Evolutionary conservation across 30 jellyfish, hydroid and myxozoan species (phyloP).

Genomic region (Haliclystus octoradiatus): DNA sequence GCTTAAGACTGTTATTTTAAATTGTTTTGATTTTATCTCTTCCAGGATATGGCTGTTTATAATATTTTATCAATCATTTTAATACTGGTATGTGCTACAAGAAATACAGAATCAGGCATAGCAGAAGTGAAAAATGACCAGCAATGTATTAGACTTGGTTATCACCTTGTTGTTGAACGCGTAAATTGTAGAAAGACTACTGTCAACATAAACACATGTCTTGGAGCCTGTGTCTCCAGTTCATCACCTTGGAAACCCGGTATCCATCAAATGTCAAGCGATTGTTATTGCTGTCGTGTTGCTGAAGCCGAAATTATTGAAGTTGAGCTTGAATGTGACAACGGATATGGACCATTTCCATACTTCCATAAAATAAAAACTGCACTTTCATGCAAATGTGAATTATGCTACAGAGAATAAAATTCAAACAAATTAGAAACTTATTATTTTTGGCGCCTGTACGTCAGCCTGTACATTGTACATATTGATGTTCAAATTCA

Average conservation of each 20-base stretch:
- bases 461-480: no score
- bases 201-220: constrained; percentile 9
- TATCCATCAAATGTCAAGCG: background rate
- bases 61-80: no score
- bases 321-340: constrained; percentile 5
- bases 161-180: background rate
- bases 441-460: no score
- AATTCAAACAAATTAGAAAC: no score
- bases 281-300: background rate
- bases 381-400: background rate
- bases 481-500: no score
- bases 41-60: no score
- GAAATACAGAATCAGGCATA: no score
- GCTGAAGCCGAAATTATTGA: background rate
- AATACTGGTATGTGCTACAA: no score
- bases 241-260: background rate
- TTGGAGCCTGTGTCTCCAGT: constrained; percentile 10
- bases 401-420: background rate
- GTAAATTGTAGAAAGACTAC: background rate
- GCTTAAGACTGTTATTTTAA: no score
- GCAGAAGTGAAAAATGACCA: no score
- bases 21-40: no score
- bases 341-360: background rate
- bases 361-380: background rate
- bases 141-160: constrained; percentile 1